A percentile compares a stretch with the other conserved stretches of the same genome.
Conservation (phyloP, 2,888 invertebrate genomes). For the Ormyrus nitidulus region DNA sequence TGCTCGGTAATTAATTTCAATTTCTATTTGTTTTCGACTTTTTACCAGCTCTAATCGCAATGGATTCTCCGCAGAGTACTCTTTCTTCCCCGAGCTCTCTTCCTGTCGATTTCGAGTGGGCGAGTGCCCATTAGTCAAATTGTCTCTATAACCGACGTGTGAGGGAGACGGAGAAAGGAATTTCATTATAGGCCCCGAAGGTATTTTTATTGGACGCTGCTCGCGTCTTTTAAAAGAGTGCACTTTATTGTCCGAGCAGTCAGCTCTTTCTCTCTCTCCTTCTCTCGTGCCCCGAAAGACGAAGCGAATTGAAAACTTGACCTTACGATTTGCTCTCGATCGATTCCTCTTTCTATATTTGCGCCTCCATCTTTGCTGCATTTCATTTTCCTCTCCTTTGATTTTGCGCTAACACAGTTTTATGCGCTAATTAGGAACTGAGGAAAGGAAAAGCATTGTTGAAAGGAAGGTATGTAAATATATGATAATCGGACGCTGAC, state of each 20-base stretch:
- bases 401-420: slow-evolving; percentile 1
- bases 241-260: slow-evolving; percentile 45
- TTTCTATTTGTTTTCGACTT: slow-evolving; percentile 11
- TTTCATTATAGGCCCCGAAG: slow-evolving; percentile 51
- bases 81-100: slow-evolving; percentile 1
- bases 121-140: slow-evolving; percentile 52
- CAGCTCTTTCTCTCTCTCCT: background rate
- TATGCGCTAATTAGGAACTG: slow-evolving; percentile 4
- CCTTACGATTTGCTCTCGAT: slow-evolving; percentile 22
- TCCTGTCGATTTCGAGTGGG: slow-evolving; percentile 24
- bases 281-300: slow-evolving; percentile 23
- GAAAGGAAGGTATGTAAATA: background rate
- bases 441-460: background rate
- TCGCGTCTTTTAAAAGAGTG: slow-evolving; percentile 53
- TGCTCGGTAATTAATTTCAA: background rate
- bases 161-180: slow-evolving; percentile 37
- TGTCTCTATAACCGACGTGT: slow-evolving; percentile 35
- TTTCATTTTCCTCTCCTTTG: slow-evolving; percentile 10
- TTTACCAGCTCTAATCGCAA: background rate
- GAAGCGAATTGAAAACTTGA: slow-evolving; percentile 51
- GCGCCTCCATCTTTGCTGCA: background rate
- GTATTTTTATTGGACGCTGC: slow-evolving; percentile 51
- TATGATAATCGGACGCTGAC: too few species aligned
- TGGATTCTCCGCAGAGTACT: background rate
- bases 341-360: background rate